Evolutionary conservation across 2,888 invertebrate species (phyloP), one percentile per base, ranked within the genome.

Genomic region (Halictus quadricinctus): DNA sequence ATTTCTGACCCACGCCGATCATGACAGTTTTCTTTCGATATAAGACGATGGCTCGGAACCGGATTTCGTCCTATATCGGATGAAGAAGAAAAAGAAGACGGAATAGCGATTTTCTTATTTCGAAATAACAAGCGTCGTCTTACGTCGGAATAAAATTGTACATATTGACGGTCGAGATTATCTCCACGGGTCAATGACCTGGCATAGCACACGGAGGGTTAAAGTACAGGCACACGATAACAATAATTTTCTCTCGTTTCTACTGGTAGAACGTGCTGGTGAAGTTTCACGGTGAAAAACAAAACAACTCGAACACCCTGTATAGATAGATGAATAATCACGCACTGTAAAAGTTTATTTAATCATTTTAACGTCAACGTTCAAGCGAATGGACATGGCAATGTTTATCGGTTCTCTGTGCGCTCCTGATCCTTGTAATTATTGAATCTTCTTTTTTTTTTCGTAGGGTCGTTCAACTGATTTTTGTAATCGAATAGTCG

Each of bases 341-440:
- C 64, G 73, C 60, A 36, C 15, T 72, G 58, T 83, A 60, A 41
- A 1, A 41, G 73, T 77, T 77, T 41, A 77, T 83, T 78, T 84
- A 58, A 48, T 54, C 18, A 70, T 77, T 82, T 84, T 43, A 64
- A 25, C n/a, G 66, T 76, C 41, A 46, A 46, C 70, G 36, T 83
- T 72, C 18, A 29, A 13, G 41, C 50, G n/a, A 50, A 74, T 46
- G 75, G 46, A 81, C 46, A 41, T 21, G 12, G 72, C 43, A 64
- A 41, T 25, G 48, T 75, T 60, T 54, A 48, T 75, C 54, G 74
- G 50, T 64, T 43, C 70, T 72, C 64, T 43, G 74, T 78, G 83
- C 74, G 83, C 74, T 74, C 43, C 43, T 46, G 58, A 74, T 43
- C n/a, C 50, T 66, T 60, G 58, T 81, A 81, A 21, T 81, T 82